Evolutionary conservation across 2,797 vertebrate species (phyloP), one percentile per base, ranked within the genome.

Genomic region (Podarcis lilfordi): DNA sequence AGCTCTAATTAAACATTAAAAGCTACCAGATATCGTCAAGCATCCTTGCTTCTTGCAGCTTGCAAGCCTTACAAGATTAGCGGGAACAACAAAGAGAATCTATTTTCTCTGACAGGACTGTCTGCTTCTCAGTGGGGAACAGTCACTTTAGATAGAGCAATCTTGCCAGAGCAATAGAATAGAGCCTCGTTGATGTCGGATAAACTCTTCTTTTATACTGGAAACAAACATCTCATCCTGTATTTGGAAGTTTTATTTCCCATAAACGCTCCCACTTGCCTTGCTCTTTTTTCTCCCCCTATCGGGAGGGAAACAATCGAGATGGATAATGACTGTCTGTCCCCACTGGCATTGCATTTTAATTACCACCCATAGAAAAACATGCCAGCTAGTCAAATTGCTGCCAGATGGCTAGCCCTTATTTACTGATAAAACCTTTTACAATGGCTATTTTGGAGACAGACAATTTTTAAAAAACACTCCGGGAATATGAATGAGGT

Each of bases 231-330:
- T 90, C 82, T 90, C 89, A 85, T 88, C 61, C 92, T 95, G 93
- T 94, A 95, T 55, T 94, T 94, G 88, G 91, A 93, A 92, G 94
- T 90, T 94, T 91, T 93, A 19, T 95, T 93, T 95, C 92, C 93
- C 89, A 91, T 89, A 92, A 94, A 94, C 89, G 92, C 93, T 92
- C 90, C 90, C 88, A 84, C 89, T 94, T 90, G 91, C 95, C 94
- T 93, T 91, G 82, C 86, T 94, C 83, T 87, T 91, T 92, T 94
- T 86, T 50, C 50, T 55, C 61, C 61, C 61, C 61, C 91, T 91
- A 95, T 94, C 90, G 89, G 91, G 89, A 94, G 94, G 93, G 93
- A 95, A 95, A 95, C 92, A 94, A 94, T 91, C 92, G 88, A 89
- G 71, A 89, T 81, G 86, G 89, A 91, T 94, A 95, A 95, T 95